These are phyloP conservation scores for Thereva unica DNA, from an alignment of 2,888 invertebrate species.

Conservation along the genomic window DNA sequence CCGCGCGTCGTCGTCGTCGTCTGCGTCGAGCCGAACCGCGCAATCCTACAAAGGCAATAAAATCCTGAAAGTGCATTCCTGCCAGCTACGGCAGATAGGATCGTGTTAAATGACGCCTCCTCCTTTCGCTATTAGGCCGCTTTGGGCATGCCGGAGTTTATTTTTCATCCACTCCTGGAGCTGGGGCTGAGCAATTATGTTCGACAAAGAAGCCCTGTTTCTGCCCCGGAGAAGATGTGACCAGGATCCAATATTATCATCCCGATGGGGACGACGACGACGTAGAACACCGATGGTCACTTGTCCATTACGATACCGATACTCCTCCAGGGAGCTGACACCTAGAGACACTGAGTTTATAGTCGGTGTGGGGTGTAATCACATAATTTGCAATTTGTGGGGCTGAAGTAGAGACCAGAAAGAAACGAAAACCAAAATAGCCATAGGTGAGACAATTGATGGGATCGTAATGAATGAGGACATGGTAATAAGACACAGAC, in stretches of 20 bases:
- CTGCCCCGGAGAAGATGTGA: conserved; percentile 6
- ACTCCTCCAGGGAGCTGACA: too few species aligned
- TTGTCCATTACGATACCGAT: conserved; percentile 1
- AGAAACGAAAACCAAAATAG: neutral
- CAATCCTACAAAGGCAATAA: conserved; percentile 13
- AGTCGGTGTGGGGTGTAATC: conserved; percentile 16
- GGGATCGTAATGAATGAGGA: conserved; percentile 27
- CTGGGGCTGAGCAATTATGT: conserved; percentile 15
- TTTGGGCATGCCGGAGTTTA: neutral
- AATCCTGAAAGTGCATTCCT: conserved; percentile 18
- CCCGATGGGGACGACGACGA: neutral
- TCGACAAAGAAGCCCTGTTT: conserved; percentile 24
- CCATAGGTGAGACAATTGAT: conserved; percentile 30
- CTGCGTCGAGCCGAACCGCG: conserved; percentile 1
- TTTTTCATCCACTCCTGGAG: neutral
- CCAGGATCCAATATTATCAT: conserved; percentile 29
- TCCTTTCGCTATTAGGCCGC: neutral
- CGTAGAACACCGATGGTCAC: conserved; percentile 1
- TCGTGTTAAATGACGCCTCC: conserved; percentile 23
- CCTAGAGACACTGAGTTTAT: too few species aligned
- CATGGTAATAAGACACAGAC: neutral
- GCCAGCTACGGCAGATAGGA: conserved; percentile 2
- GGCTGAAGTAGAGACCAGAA: neutral
- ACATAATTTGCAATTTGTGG: conserved; percentile 34
- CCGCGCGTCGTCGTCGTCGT: too few species aligned